Evolutionary conservation across 1,140 invertebrate genomes (phyloP), one percentile per base, ranked within the genome.

Genomic region (Meloidogyne exigua): DNA sequence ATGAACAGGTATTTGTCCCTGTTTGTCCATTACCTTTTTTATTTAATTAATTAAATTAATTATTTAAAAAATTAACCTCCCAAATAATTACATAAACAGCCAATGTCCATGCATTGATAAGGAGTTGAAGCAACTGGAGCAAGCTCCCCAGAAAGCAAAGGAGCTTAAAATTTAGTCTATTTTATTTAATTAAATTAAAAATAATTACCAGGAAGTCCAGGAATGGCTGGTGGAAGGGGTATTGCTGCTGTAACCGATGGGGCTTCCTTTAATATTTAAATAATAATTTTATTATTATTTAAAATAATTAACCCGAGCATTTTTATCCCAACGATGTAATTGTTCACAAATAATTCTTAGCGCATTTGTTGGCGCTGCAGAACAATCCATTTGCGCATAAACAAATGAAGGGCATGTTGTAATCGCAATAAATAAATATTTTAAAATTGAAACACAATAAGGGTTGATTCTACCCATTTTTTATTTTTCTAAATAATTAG

Each of bases 321-420:
- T 79, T 15, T 70, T 76, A 79, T 85, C 84, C 84, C 84, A 86
- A 72, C 74, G 76, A 44, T 82, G 73, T 18, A 85, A 67, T 65
- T 85, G 84, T 62, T 82, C 72, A 73, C 84, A 85, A n/a, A 86
- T 49, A 44, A 78, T 86, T 73, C 78, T 81, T 2, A 77, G 26
- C 4, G 84, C 80, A n/a, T 66, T 15, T 3, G 79, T 84, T 3
- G 84, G 84, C 0, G 84, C 84, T 21, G 64, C 65, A 7, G 79
- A 77, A 74, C 84, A 85, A 66, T 79, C 76, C 28, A 78, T 28
- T 32, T 83, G 82, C 5, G 82, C 75, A 62, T 76, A 23, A 21
- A n/a, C n/a, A 18, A 44, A 10, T 18, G 68, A 42, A 44, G 62
- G 62, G 7, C 44, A 62, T 21, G 68, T 28, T 26, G 36, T 18